Evolutionary conservation across 2,888 invertebrate genomes (phyloP).

Genomic region (Nephrotoma appendiculata): DNA sequence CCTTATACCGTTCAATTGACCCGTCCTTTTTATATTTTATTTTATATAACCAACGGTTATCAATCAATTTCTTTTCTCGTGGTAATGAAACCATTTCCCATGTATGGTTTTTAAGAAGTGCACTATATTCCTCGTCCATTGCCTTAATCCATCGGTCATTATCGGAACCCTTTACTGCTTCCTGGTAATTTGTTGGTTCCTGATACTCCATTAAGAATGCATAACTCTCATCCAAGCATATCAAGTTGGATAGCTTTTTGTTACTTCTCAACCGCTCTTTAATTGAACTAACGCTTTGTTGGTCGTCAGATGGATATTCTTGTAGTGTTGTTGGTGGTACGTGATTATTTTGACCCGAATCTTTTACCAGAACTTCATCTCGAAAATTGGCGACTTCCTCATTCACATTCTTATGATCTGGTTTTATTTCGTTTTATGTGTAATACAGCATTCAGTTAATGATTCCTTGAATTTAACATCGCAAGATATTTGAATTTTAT

Average conservation of each 20-base stretch:
- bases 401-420: neutral
- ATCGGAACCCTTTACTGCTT: neutral
- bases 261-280: neutral
- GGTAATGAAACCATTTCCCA: neutral
- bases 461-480: slow-evolving; percentile 1
- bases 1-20: slow-evolving; percentile 10
- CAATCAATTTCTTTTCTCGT: neutral
- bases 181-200: neutral
- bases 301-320: neutral
- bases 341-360: neutral
- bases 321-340: neutral
- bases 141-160: neutral
- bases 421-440: no score
- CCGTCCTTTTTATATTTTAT: slow-evolving; percentile 3
- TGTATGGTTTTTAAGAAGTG: neutral
- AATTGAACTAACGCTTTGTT: neutral
- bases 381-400: neutral
- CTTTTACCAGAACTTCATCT: neutral
- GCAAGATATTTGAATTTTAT: neutral
- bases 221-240: neutral
- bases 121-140: neutral
- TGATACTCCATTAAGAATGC: neutral
- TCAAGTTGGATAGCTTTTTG: neutral
- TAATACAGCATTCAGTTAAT: no score
- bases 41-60: slow-evolving; percentile 8